Percentiles rank a stretch among this genome's conserved stretches.
Conservation (phyloP, 2,888 invertebrate species). For the Notocelia uddmanniana region DNA sequence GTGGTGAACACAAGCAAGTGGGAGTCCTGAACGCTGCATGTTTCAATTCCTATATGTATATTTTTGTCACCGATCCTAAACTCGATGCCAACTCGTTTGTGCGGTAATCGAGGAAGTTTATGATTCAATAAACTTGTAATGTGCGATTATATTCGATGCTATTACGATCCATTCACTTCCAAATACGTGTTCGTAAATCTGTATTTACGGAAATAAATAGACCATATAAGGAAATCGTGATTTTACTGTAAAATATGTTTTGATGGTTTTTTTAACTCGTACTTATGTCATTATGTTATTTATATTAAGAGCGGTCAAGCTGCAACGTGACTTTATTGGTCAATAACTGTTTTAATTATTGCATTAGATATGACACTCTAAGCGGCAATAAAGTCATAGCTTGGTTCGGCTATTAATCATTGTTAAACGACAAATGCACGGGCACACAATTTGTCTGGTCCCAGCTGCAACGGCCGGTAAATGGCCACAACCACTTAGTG, state of each 20-base stretch:
- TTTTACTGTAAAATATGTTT: background rate
- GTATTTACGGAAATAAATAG: background rate
- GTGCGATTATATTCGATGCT: conserved; percentile 17
- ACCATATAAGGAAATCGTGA: background rate
- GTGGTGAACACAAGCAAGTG: no score
- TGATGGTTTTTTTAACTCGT: no score
- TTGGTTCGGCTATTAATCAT: conserved; percentile 39
- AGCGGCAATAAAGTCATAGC: conserved; percentile 31
- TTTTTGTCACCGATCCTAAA: conserved; percentile 24
- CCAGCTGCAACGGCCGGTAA: conserved; percentile 35
- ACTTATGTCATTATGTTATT: no score
- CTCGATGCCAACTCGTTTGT: conserved; percentile 18
- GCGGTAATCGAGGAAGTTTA: conserved; percentile 34
- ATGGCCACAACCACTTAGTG: conserved; percentile 35
- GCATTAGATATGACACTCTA: conserved; percentile 27
- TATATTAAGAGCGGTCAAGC: conserved; percentile 17
- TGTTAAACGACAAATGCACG: conserved; percentile 34
- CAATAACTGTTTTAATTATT: conserved; percentile 37
- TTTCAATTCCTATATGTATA: conserved; percentile 14
- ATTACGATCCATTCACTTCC: conserved; percentile 25
- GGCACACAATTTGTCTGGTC: conserved; percentile 22
- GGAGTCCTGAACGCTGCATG: background rate
- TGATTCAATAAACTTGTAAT: conserved; percentile 28
- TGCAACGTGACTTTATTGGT: conserved; percentile 13
- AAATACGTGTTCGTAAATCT: conserved; percentile 10